Percentiles rank a stretch among this genome's conserved stretches.
Conservation (phyloP, 2,888 invertebrate species). For the Allygus modestus region DNA sequence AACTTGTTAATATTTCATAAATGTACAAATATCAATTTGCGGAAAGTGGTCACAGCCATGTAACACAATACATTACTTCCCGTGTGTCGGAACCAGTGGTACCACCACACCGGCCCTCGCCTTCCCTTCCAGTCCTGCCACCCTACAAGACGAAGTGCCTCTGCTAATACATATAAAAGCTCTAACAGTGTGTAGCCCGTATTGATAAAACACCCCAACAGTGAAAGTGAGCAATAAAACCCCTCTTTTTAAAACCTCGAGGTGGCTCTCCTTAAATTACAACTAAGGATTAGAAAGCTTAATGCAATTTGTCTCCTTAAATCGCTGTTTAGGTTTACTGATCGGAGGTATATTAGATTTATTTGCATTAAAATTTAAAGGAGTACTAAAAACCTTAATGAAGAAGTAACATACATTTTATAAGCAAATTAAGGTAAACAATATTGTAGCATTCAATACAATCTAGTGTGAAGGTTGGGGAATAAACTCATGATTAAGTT, state of each 20-base stretch:
- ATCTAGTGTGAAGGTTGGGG: too few relatives aligned
- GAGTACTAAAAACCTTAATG: too few relatives aligned
- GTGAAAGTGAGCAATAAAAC: conserved; percentile 20
- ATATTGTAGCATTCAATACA: too few relatives aligned
- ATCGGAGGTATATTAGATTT: not conserved
- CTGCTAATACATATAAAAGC: conserved; percentile 36
- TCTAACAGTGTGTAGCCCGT: conserved; percentile 17
- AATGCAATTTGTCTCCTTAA: conserved; percentile 2
- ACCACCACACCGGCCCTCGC: conserved; percentile 5
- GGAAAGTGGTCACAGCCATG: too few relatives aligned
- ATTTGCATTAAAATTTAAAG: not conserved
- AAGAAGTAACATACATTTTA: too few relatives aligned
- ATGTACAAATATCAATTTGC: too few relatives aligned
- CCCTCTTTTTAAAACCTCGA: not conserved
- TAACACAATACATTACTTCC: too few relatives aligned
- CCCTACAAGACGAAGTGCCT: conserved; percentile 35
- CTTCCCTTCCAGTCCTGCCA: conserved; percentile 5
- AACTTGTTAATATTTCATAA: too few relatives aligned
- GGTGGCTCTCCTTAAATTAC: not conserved
- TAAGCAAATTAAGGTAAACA: too few relatives aligned
- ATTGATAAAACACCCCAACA: conserved; percentile 25
- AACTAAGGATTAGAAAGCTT: conserved; percentile 23
- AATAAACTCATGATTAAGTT: too few relatives aligned
- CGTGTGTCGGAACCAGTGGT: not conserved
- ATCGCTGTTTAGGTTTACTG: not conserved